phyloP scores from a whole-genome alignment of 2,113 vertebrate species.

The Dunckerocampus dactyliophorus region DNA sequence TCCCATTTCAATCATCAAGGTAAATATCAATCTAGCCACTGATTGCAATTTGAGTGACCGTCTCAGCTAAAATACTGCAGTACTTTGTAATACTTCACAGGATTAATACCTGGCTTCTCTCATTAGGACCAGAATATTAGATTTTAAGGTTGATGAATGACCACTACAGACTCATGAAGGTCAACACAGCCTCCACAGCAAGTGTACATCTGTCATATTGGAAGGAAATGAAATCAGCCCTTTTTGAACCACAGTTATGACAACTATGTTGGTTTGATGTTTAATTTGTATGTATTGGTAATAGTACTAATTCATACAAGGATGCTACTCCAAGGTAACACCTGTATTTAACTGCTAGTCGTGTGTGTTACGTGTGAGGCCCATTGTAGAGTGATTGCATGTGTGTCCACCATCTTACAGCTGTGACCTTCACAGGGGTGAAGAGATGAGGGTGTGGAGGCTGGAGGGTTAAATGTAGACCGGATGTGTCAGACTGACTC shows the following conservation, averaged over 20 bases:
- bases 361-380: background rate
- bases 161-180: conserved; percentile 46
- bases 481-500: conserved; percentile 29
- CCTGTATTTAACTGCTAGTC: background rate
- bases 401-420: conserved; percentile 13
- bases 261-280: too few species aligned
- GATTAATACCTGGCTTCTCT: conserved; percentile 45
- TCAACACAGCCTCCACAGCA: conserved; percentile 45
- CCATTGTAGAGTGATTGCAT: too few species aligned
- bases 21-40: background rate
- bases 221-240: conserved; percentile 56
- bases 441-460: conserved; percentile 15
- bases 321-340: background rate
- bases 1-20: background rate
- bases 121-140: conserved; percentile 59
- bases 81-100: conserved; percentile 10
- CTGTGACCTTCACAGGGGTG: conserved; percentile 48
- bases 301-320: background rate
- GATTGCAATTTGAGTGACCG: conserved; percentile 12
- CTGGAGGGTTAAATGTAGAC: conserved; percentile 22
- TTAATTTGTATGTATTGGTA: background rate
- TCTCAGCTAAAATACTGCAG: conserved; percentile 9
- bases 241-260: too few species aligned
- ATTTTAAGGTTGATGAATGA: conserved; percentile 59
- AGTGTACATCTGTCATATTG: conserved; percentile 54